Base-by-base conservation (phyloP, 2,113 vertebrate species). In the Triplophysa tibetana region DNA sequence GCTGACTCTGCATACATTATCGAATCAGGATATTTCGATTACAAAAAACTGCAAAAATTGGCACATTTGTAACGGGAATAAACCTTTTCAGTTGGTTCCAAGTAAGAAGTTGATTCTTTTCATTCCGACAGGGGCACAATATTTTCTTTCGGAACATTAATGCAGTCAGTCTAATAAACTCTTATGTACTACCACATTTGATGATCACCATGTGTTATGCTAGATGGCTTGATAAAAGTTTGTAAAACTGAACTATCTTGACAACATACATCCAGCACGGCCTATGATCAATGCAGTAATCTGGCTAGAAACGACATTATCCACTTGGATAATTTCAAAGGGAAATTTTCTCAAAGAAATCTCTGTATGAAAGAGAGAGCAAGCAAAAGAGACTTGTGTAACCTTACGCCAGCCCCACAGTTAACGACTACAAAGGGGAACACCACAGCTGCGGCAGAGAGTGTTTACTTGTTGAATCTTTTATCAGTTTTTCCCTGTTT, bases 381-480 rank as follows among this genome's bases (percentile, higher is more conserved):
- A 12, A 61, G 54, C 19, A 21, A n/a, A n/a, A 58, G 70, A 60
- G 67, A 29, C 60, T 1, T 33, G 54, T 60, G 70, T 73, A 73
- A 43, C 54, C 70, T 73, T 60, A 60, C 23, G 70, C 54, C 70
- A 73, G 70, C 70, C 29, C 29, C 33, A 14, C 33, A 61, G 70
- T 73, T 60, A 73, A 33, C 3, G 33, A 69, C 73, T 85, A 56
- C 14, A 48, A 66, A 80, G 26, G 70, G 48, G 81, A 82, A 66
- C 64, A 26, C 26, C 0, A 82, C 81, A 75, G 72, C 56, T 45
- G 29, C 3, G 2, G 61, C 0, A 75, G 23, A 69, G 84, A 88
- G 79, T 84, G 86, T 89, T 88, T 89, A 92, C 88, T 89, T 88
- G 89, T 88, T 90, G 87, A 89, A 88, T 90, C 82, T 91, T 90